These are phyloP conservation scores for Marasmarcha lunaedactyla DNA, from an alignment of 2,888 invertebrate species.

Conservation along the genomic window DNA sequence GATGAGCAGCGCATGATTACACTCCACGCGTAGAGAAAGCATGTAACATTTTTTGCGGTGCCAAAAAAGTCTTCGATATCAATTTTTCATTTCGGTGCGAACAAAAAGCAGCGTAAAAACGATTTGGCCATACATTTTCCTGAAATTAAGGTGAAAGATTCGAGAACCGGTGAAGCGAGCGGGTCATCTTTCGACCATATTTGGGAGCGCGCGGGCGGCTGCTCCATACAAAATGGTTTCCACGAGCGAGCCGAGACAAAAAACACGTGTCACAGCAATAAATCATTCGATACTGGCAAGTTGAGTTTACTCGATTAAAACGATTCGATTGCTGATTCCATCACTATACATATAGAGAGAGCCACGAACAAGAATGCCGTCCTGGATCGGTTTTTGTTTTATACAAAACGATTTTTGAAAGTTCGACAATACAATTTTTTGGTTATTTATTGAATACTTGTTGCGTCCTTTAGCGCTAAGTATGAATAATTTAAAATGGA, in stretches of 20 bases:
- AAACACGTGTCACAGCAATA: constrained; percentile 65
- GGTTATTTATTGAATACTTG: constrained; percentile 10
- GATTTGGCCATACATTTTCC: constrained; percentile 29
- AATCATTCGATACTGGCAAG: constrained; percentile 55
- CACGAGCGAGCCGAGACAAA: constrained; percentile 48
- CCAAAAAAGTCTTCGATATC: constrained; percentile 37
- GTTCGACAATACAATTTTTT: constrained; percentile 14
- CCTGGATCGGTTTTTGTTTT: constrained; percentile 36
- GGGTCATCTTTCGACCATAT: constrained; percentile 32
- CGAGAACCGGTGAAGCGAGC: constrained; percentile 25
- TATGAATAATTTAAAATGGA: not conserved
- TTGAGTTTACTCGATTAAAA: constrained; percentile 60
- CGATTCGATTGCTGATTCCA: constrained; percentile 57
- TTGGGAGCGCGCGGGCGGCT: constrained; percentile 19
- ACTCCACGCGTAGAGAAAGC: too few species aligned
- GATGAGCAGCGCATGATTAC: too few species aligned
- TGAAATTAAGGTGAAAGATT: constrained; percentile 51
- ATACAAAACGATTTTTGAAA: constrained; percentile 19
- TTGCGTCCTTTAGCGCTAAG: not conserved
- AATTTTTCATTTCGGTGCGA: constrained; percentile 36
- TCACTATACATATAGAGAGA: constrained; percentile 56
- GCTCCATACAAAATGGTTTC: constrained; percentile 32
- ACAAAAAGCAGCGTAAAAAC: constrained; percentile 21
- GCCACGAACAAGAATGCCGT: constrained; percentile 54
- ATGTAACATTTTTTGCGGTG: not conserved